A percentile compares a stretch with the other conserved stretches of the same genome.
Conservation (phyloP, 2,113 vertebrate genomes). For the Caretta caretta region DNA sequence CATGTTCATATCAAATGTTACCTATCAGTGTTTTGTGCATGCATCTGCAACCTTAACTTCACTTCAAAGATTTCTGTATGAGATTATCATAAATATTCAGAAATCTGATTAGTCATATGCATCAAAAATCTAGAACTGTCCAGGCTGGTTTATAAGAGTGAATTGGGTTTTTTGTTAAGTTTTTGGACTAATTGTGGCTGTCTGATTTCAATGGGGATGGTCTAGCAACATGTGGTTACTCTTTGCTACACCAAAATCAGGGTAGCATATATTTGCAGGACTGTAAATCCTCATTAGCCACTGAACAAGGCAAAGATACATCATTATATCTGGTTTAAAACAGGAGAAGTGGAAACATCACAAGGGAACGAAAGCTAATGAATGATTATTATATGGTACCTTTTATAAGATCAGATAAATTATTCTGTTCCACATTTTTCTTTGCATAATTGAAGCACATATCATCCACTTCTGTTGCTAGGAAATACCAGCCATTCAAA, state of each 20-base stretch:
- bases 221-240: background rate
- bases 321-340: background rate
- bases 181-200: background rate
- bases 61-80: background rate
- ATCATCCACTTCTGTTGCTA: conserved; percentile 98
- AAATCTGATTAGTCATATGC: background rate
- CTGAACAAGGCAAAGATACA: background rate
- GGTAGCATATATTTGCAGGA: background rate
- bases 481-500: conserved; percentile 98
- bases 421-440: conserved; percentile 97
- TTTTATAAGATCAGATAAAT: conserved; percentile 95
- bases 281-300: background rate
- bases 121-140: background rate
- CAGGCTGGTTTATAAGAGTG: background rate
- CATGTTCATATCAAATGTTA: background rate
- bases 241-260: background rate
- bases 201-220: fast-evolving
- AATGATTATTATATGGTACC: conserved; percentile 74
- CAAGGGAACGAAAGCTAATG: background rate
- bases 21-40: background rate
- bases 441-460: conserved; percentile 98
- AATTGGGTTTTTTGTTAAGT: background rate
- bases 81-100: background rate
- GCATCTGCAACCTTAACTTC: background rate
- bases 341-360: background rate